phyloP scores from a whole-genome alignment of 2,888 invertebrate genomes.

The Drosophila cognata region DNA sequence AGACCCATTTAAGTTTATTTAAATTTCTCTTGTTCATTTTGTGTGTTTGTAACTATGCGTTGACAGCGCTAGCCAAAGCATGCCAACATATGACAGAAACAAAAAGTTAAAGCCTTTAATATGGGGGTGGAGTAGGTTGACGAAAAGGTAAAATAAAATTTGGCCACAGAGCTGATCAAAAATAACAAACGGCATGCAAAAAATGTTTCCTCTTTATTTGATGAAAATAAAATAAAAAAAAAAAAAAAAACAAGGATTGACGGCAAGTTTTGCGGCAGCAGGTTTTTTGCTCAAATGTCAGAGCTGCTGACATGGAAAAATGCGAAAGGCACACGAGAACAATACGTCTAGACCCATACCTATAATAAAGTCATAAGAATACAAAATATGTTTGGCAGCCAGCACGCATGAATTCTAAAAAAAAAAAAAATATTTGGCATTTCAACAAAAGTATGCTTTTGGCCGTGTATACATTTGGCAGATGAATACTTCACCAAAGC shows the following conservation, averaged over 20 bases:
- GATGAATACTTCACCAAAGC: background rate
- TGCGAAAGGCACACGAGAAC: slow-evolving; percentile 10
- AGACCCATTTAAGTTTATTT: background rate
- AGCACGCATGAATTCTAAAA: slow-evolving; percentile 7
- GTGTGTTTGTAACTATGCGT: background rate
- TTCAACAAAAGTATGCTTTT: background rate
- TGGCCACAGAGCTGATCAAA: slow-evolving; percentile 58
- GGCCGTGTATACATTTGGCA: background rate
- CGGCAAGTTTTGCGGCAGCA: background rate
- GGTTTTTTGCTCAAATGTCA: slow-evolving; percentile 40
- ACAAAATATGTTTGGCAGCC: slow-evolving; percentile 31
- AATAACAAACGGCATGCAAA: slow-evolving; percentile 72
- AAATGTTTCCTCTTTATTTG: slow-evolving; percentile 52
- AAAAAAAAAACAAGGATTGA: slow-evolving; percentile 1
- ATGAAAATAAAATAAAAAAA: slow-evolving; percentile 23
- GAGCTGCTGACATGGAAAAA: slow-evolving; percentile 60
- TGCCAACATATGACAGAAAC: slow-evolving; percentile 12
- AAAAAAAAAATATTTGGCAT: slow-evolving; percentile 18
- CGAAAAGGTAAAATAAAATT: slow-evolving; percentile 37
- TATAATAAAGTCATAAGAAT: slow-evolving; percentile 32
- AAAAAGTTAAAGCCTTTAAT: background rate
- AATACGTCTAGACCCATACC: background rate
- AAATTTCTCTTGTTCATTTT: background rate
- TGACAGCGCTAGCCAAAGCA: background rate
- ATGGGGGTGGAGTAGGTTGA: slow-evolving; percentile 9